Conservation (phyloP, 2,888 invertebrate genomes). For the Euplagia quadripunctaria region DNA sequence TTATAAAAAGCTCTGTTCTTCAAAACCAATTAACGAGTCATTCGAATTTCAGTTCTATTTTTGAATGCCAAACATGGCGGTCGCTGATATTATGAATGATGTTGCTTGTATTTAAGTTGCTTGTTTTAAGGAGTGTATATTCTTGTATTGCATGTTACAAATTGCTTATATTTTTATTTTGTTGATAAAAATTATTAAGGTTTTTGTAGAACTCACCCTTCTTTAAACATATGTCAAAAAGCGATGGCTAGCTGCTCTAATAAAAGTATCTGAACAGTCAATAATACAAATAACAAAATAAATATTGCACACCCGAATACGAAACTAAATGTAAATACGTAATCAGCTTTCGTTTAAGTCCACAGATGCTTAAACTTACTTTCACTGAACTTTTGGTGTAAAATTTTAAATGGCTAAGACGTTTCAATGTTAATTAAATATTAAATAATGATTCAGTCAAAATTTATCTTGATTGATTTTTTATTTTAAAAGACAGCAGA, state of each 20-base stretch:
- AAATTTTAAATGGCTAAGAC: background rate
- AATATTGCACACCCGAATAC: no score
- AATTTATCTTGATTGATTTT: background rate
- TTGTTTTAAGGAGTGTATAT: background rate
- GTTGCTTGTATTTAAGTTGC: slow-evolving; percentile 12
- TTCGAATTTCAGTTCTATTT: slow-evolving; percentile 15
- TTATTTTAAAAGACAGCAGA: background rate
- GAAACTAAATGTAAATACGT: slow-evolving; percentile 1
- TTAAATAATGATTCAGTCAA: background rate
- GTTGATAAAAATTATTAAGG: no score
- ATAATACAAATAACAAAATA: no score
- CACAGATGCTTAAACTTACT: background rate
- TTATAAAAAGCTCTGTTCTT: slow-evolving; percentile 21
- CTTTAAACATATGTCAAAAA: background rate
- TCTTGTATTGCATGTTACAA: slow-evolving; percentile 1
- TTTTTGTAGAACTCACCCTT: no score
- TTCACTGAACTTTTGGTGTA: background rate
- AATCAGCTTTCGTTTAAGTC: background rate
- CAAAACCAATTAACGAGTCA: slow-evolving; percentile 21
- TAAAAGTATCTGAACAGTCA: background rate
- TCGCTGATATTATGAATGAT: slow-evolving; percentile 16
- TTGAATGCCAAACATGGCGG: slow-evolving; percentile 18
- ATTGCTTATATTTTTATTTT: background rate
- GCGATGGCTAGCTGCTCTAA: background rate
- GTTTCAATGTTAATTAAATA: background rate